Evolutionary conservation across 2,797 vertebrate species (phyloP).

Genomic region (Apodemus agrarius): DNA sequence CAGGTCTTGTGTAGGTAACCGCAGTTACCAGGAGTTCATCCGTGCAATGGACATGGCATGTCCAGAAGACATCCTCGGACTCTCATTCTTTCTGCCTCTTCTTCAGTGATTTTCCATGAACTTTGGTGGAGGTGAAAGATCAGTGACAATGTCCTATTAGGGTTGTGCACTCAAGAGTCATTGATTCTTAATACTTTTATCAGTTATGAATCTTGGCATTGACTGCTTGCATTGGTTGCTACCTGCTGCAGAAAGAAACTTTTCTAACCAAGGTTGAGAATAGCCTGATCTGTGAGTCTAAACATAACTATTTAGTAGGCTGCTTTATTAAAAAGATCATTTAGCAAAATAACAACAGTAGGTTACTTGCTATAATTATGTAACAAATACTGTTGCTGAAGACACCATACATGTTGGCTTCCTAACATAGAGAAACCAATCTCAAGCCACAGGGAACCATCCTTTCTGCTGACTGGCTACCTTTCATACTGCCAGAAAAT

Average conservation of each 20-base stretch:
- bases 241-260: not conserved
- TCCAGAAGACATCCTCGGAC: not conserved
- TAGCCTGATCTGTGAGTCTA: not conserved
- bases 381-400: not conserved
- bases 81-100: not conserved
- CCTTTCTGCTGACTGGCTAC: not conserved
- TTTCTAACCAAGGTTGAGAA: not conserved
- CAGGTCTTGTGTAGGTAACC: not conserved
- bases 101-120: not conserved
- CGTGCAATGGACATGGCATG: too few species aligned
- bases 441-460: not conserved
- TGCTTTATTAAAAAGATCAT: not conserved
- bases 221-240: not conserved
- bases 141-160: not conserved
- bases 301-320: not conserved
- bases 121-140: not conserved
- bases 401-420: not conserved
- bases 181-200: not conserved
- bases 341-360: not conserved
- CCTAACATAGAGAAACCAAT: not conserved
- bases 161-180: not conserved
- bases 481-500: not conserved
- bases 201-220: not conserved
- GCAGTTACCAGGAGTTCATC: not conserved
- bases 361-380: not conserved